phyloP scores from a whole-genome alignment of 2,113 vertebrate species.

The Dasyurus viverrinus region DNA sequence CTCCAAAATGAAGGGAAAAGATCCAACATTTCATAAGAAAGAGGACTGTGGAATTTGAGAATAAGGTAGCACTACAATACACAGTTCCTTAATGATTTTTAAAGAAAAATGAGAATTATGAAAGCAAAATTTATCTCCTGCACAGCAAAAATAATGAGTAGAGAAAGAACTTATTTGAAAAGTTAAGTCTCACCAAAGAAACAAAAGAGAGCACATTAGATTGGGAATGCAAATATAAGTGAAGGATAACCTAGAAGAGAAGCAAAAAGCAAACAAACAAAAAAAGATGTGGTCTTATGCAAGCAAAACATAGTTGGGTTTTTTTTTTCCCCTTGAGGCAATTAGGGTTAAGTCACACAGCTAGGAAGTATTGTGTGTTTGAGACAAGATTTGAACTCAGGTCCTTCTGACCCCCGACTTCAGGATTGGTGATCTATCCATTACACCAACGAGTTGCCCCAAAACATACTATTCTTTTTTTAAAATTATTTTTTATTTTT shows the following conservation, averaged over 20 bases:
- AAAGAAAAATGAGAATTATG: background rate
- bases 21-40: background rate
- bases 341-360: too few species aligned
- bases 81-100: background rate
- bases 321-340: too few species aligned
- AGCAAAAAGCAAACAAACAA: background rate
- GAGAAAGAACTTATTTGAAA: background rate
- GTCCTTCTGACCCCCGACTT: too few species aligned
- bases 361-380: too few species aligned
- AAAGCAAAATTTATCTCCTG: background rate
- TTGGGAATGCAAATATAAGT: background rate
- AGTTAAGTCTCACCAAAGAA: background rate
- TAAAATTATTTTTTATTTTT: too few species aligned
- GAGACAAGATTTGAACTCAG: too few species aligned
- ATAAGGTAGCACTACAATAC: background rate
- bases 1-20: background rate
- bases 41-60: background rate
- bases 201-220: background rate
- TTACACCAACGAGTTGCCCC: background rate
- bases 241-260: background rate
- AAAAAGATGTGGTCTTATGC: background rate
- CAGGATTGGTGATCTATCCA: too few species aligned
- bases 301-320: background rate
- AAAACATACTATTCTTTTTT: background rate
- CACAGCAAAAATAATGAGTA: background rate